Evolutionary conservation across 2,797 vertebrate genomes (phyloP).

Genomic region (Sebastes variabilis): DNA sequence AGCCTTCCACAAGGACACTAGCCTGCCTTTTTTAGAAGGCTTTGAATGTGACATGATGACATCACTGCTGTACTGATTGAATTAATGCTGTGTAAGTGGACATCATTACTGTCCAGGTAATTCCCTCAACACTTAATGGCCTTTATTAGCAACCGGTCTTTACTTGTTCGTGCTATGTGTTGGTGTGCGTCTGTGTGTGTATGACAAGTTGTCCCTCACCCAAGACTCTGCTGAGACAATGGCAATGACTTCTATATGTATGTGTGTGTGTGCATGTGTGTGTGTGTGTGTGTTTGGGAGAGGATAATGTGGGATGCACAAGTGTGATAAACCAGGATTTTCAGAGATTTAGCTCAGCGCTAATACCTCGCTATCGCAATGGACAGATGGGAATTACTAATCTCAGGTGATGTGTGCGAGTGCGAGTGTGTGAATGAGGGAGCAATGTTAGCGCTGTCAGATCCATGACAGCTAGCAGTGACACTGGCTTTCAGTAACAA

Average conservation of each 20-base stretch:
- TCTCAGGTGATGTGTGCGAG: conserved; percentile 27
- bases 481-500: not conserved
- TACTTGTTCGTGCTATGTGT: not conserved
- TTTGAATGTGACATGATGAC: not conserved
- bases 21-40: not conserved
- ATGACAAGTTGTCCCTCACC: not conserved
- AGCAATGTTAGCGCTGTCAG: not conserved
- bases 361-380: conserved; percentile 34
- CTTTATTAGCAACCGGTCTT: not conserved
- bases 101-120: not conserved
- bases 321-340: conserved; percentile 53
- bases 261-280: not conserved
- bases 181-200: not conserved
- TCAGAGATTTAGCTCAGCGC: conserved; percentile 33
- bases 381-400: conserved; percentile 47
- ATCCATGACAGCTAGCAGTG: not conserved
- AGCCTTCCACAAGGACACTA: not conserved
- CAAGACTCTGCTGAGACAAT: conserved; percentile 3
- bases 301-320: conserved; percentile 25
- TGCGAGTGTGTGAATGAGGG: not conserved
- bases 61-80: not conserved
- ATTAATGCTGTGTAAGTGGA: not conserved
- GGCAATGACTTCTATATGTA: not conserved
- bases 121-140: not conserved
- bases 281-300: not conserved